These are phyloP conservation scores for Dolichotis patagonum DNA, from an alignment of 2,113 vertebrate genomes.

Conservation along the genomic window DNA sequence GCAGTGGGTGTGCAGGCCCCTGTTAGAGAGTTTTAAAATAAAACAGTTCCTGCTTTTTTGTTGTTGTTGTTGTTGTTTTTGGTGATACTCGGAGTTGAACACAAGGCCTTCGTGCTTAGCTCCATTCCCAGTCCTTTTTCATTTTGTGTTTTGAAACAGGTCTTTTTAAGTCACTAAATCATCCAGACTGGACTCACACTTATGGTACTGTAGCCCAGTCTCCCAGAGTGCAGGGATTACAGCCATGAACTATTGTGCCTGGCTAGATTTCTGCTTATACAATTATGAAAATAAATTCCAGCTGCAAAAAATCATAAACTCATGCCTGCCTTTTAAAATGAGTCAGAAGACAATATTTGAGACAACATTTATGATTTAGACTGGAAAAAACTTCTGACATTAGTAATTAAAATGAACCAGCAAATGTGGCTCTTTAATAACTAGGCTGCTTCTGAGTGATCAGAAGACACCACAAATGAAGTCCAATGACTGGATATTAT, in stretches of 20 bases:
- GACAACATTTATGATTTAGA: not conserved
- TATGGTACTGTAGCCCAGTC: not conserved
- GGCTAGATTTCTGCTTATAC: not conserved
- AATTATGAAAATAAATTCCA: not conserved
- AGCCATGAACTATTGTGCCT: not conserved
- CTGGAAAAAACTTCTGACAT: not conserved
- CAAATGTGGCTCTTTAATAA: not conserved
- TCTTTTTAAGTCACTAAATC: not conserved
- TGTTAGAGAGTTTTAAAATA: not conserved
- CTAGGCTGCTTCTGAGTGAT: not conserved
- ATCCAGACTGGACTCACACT: not conserved
- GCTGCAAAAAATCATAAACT: not conserved
- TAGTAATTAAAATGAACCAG: not conserved
- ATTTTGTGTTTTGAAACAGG: not conserved
- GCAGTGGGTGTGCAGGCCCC: too few relatives aligned
- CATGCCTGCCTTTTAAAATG: not conserved
- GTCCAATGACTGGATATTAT: not conserved
- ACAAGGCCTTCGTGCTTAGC: not conserved
- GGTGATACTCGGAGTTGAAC: not conserved
- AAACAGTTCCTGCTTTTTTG: not conserved
- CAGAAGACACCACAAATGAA: not conserved
- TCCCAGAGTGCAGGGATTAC: not conserved
- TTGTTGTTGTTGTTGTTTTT: too few relatives aligned
- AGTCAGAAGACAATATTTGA: not conserved
- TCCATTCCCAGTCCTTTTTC: not conserved